Evolutionary conservation across 2,797 vertebrate genomes (phyloP).

Genomic region (Pampus argenteus): DNA sequence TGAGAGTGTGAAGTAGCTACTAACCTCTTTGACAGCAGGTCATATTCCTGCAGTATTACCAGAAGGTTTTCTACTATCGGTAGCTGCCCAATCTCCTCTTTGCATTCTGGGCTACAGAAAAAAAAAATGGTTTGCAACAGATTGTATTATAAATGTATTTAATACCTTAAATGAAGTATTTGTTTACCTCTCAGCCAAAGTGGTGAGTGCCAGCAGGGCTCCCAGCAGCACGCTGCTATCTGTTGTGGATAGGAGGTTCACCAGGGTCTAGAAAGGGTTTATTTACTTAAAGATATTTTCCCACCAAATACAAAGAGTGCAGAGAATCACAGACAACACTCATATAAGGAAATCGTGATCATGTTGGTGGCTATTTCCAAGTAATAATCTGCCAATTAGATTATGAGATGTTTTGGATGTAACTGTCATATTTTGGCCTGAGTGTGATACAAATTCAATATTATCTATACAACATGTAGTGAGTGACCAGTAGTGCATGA

Average conservation of each 20-base stretch:
- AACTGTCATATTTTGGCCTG: not conserved
- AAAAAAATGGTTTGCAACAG: not conserved
- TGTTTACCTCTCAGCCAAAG: constrained; percentile 89
- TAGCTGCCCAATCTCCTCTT: constrained; percentile 88
- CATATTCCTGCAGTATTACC: constrained; percentile 90
- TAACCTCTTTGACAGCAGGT: constrained; percentile 91
- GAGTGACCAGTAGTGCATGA: not conserved
- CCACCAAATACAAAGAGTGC: not conserved
- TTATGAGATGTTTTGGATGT: not conserved
- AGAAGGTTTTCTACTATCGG: constrained; percentile 89
- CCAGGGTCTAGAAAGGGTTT: constrained; percentile 84
- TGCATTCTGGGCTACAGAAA: constrained; percentile 84
- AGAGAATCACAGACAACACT: too few relatives aligned
- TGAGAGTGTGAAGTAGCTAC: not conserved
- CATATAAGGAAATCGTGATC: too few relatives aligned
- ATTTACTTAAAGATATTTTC: not conserved
- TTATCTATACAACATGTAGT: not conserved
- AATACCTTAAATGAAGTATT: not conserved
- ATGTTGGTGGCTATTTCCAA: not conserved
- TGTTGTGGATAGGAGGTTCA: constrained; percentile 87
- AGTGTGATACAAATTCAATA: not conserved
- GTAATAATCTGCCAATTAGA: not conserved
- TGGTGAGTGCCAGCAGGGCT: constrained; percentile 88
- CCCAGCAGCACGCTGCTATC: constrained; percentile 89
- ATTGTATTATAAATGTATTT: constrained; percentile 2